Evolutionary conservation across 2,113 vertebrate species (phyloP).

Genomic region (Circaetus cinerascens): DNA sequence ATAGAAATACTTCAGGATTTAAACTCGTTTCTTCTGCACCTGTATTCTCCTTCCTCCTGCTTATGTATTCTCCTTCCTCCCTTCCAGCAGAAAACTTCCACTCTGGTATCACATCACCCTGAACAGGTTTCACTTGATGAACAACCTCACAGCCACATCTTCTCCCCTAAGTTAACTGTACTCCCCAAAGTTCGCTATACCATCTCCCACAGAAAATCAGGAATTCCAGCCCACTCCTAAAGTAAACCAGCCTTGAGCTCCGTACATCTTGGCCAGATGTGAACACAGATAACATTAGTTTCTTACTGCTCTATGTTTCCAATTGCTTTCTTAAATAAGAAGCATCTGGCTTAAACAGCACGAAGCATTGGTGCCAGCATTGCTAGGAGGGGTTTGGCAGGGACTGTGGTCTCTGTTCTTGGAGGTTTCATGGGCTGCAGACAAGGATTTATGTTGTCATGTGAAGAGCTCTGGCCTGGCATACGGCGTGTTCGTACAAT

Average conservation of each 20-base stretch:
- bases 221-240: not conserved
- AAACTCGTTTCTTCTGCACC: not conserved
- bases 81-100: not conserved
- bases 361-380: not conserved
- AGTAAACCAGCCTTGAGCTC: not conserved
- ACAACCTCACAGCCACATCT: not conserved
- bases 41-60: not conserved
- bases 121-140: not conserved
- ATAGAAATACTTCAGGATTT: not conserved
- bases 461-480: not conserved
- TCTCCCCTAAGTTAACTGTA: not conserved
- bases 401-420: not conserved
- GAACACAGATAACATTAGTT: not conserved
- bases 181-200: not conserved
- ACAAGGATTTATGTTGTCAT: not conserved
- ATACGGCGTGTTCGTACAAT: not conserved
- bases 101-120: not conserved
- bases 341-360: conserved; percentile 16
- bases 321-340: conserved; percentile 7
- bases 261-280: not conserved
- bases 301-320: not conserved
- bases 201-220: not conserved
- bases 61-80: not conserved
- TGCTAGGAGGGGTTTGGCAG: not conserved
- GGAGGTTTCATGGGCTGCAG: not conserved